Conservation (phyloP, 1,140 invertebrate species). For the Temnothorax nylanderi region DNA sequence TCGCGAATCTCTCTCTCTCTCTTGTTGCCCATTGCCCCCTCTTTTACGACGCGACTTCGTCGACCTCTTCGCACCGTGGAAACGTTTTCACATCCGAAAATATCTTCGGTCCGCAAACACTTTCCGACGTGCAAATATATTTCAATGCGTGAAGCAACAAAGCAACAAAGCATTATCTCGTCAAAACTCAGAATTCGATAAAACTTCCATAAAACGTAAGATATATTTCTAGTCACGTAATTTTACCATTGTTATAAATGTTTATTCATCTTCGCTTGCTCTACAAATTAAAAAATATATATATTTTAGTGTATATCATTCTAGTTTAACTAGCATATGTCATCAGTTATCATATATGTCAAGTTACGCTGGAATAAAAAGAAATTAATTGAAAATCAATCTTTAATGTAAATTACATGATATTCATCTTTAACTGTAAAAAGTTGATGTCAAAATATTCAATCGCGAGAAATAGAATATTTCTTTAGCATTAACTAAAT, state of each 20-base stretch:
- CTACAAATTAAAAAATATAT: not conserved
- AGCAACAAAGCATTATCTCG: constrained; percentile 16
- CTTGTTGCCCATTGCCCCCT: constrained; percentile 44
- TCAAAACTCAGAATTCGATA: not conserved
- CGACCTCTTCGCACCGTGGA: constrained; percentile 64
- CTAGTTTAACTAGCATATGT: not conserved
- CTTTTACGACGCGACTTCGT: constrained; percentile 59
- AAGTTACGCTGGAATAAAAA: not conserved
- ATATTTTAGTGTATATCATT: not conserved
- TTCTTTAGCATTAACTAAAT: not conserved
- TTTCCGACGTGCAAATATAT: constrained; percentile 72
- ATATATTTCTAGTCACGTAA: not conserved
- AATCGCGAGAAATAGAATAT: not conserved
- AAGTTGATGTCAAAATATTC: not conserved
- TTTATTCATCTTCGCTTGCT: not conserved
- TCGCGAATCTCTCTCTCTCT: constrained; percentile 42
- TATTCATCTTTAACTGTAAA: too few species aligned
- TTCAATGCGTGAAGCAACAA: constrained; percentile 69
- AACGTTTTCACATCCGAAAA: constrained; percentile 71
- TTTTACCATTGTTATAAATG: not conserved
- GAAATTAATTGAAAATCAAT: not conserved
- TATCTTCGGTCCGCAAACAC: constrained; percentile 66
- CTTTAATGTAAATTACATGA: not conserved
- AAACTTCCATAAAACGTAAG: not conserved
- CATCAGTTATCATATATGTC: not conserved